A percentile compares a stretch with the other conserved stretches of the same genome.
Evolutionary conservation across 2,797 vertebrate genomes (phyloP).

Genomic region (Hoplostethus atlanticus): DNA sequence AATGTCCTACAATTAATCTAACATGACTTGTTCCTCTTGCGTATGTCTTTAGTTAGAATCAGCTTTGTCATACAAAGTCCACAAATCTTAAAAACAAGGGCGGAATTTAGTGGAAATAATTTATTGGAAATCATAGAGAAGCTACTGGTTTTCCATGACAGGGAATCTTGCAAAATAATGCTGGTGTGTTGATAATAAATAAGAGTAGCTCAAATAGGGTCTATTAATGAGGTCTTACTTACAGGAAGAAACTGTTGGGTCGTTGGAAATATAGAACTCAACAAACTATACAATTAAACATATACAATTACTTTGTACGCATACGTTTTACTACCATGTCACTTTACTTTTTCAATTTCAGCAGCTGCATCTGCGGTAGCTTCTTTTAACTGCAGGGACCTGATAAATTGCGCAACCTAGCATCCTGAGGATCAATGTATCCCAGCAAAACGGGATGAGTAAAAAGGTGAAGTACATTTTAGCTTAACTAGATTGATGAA

Average conservation of each 20-base stretch:
- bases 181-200: not conserved
- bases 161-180: conserved; percentile 7
- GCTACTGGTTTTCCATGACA: conserved; percentile 29
- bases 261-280: not conserved
- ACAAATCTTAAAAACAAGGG: conserved; percentile 30
- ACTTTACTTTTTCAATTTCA: not conserved
- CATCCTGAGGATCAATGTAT: not conserved
- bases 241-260: not conserved
- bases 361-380: not conserved
- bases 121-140: conserved; percentile 28
- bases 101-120: conserved; percentile 15
- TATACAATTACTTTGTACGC: not conserved
- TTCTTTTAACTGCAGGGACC: too few relatives aligned
- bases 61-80: conserved; percentile 43
- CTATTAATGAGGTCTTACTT: not conserved
- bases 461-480: not conserved
- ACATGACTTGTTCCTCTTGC: conserved; percentile 59
- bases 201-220: not conserved
- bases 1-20: conserved; percentile 65
- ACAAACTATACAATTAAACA: too few relatives aligned
- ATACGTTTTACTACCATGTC: not conserved
- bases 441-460: not conserved
- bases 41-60: conserved; percentile 42
- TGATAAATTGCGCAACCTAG: not conserved
- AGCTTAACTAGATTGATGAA: conserved; percentile 3